Percentiles rank a stretch among this genome's conserved stretches.
phyloP scores from a whole-genome alignment of 2,113 vertebrate species.

The Trematomus loennbergii region DNA sequence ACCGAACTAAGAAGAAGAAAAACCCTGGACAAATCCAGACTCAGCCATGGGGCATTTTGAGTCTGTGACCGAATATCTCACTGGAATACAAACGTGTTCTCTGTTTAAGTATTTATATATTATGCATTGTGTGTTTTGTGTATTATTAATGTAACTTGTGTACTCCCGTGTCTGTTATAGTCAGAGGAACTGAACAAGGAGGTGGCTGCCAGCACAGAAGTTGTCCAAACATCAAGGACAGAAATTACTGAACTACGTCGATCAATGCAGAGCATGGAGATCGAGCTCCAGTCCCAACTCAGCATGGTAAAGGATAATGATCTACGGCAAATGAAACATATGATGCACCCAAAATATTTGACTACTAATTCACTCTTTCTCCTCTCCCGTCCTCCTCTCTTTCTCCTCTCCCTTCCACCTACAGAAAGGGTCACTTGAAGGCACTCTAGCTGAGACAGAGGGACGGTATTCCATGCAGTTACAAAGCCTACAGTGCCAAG shows the following conservation, averaged over 20 bases:
- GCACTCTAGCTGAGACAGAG: constrained; percentile 88
- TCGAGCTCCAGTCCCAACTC: constrained; percentile 90
- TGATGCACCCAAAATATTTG: neutral
- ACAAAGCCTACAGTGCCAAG: constrained; percentile 84
- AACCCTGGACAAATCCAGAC: too few species aligned
- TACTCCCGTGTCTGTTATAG: constrained; percentile 70
- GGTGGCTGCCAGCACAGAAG: constrained; percentile 80
- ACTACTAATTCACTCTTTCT: neutral
- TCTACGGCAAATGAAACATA: neutral
- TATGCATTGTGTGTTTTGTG: too few species aligned
- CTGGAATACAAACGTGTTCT: too few species aligned
- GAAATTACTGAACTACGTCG: constrained; percentile 87
- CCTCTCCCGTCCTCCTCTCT: neutral
- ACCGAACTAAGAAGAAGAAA: too few species aligned
- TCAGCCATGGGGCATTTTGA: too few species aligned
- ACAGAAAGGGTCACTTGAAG: constrained; percentile 89
- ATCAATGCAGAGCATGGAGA: constrained; percentile 87
- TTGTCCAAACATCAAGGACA: constrained; percentile 81
- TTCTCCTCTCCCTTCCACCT: neutral
- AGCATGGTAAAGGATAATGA: constrained; percentile 85
- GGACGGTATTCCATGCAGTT: constrained; percentile 86
- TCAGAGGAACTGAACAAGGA: constrained; percentile 86
- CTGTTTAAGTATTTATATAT: too few species aligned
- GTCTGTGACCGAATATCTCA: too few species aligned
- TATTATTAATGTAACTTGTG: too few species aligned